Evolutionary conservation across 2,113 vertebrate species (phyloP), one percentile per base, ranked within the genome.

Genomic region (Podarcis cretensis): DNA sequence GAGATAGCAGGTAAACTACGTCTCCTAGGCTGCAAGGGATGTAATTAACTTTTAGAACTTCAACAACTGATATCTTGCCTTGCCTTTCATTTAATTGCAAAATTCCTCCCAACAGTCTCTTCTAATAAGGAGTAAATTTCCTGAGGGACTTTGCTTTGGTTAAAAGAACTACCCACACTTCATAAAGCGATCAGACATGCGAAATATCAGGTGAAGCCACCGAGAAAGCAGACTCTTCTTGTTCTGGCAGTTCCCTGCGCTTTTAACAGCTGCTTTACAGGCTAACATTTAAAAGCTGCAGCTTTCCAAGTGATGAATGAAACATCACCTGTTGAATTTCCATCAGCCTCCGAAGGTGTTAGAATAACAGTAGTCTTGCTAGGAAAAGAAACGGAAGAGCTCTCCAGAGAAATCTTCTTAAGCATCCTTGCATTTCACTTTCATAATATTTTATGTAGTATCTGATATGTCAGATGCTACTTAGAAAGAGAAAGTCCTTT

Each of bases 21-120:
- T 69, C 65, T 18, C 8, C 12, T 40, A 69, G n/a, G 37, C 40
- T 30, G 25, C 32, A 81, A 43, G 30, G 35, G 2, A 40, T 75
- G 48, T 65, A 27, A 78, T 2, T 75, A 43, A 43, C n/a, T 82
- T 40, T 85, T 74, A 82, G 9, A 83, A 81, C 21, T 76, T 23
- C 43, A 14, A 8, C 18, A n/a, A 32, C 30, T 48, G 25, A 18
- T 88, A 37, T 65, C 37, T 90, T 0, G 16, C 89, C 81, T 89
- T 87, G 43, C 89, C 20, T 85, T 77, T 88, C 6, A 9, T 86
- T 84, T 69, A 88, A 89, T 87, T 90, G n/a, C 43, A 84, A 85
- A 85, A 89, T 85, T 65, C 65, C 76, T 18, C 21, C 0, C 0
- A 43, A 35, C 5, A 48, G 25, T 25, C 75, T 79, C 85, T 79